These are phyloP conservation scores for Psettodes erumei DNA, from an alignment of 2,113 vertebrate species.

Conservation along the genomic window DNA sequence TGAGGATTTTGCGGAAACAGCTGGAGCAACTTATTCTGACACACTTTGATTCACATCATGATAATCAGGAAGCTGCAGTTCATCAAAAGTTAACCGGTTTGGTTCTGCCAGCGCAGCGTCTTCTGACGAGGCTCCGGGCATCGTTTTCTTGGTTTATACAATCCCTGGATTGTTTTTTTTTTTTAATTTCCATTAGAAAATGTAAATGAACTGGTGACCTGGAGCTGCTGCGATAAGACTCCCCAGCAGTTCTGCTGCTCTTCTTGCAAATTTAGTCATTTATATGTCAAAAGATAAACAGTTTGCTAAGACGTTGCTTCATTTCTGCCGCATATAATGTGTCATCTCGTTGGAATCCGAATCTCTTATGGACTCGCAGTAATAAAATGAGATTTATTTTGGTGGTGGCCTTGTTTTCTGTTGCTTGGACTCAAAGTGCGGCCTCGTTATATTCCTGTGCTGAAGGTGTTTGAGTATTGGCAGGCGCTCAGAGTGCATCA, in stretches of 20 bases:
- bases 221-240: not conserved
- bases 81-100: constrained; percentile 1
- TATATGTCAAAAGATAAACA: constrained; percentile 39
- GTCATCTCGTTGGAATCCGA: not conserved
- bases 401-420: no score
- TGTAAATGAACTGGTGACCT: constrained; percentile 30
- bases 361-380: no score
- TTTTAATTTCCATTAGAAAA: not conserved
- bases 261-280: constrained; percentile 22
- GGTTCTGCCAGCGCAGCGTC: not conserved
- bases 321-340: not conserved
- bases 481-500: constrained; percentile 4
- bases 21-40: not conserved
- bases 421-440: constrained; percentile 2
- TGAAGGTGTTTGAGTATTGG: constrained; percentile 33
- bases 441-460: not conserved
- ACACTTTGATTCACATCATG: constrained; percentile 27
- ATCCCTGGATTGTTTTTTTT: not conserved
- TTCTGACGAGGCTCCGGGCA: constrained; percentile 42
- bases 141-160: constrained; percentile 5
- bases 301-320: constrained; percentile 11
- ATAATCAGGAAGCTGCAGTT: constrained; percentile 12
- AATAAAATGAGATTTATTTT: no score
- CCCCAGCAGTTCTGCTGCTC: not conserved
- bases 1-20: constrained; percentile 3